Conservation (phyloP, 2,888 invertebrate genomes). For the Perithous albicinctus region DNA sequence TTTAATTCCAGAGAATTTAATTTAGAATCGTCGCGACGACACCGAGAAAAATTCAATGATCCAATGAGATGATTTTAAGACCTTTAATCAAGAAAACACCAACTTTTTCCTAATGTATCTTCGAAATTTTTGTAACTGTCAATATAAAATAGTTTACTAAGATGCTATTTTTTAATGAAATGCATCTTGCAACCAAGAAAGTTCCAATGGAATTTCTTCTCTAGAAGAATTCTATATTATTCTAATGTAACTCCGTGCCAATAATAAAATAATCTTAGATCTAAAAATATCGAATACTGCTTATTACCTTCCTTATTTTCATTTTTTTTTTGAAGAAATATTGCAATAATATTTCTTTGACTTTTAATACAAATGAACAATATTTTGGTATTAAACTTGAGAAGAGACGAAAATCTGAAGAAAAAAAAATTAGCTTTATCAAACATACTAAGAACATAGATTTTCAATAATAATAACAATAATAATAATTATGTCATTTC, state of each 20-base stretch:
- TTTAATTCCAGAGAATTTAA: conserved; percentile 18
- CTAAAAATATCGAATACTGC: background rate
- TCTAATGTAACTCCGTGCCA: background rate
- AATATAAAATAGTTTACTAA: background rate
- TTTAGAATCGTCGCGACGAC: background rate
- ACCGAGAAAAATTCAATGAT: background rate
- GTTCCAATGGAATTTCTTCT: background rate
- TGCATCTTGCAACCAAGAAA: background rate
- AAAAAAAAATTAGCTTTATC: too few species aligned
- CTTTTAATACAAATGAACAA: too few species aligned
- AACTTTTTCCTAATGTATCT: background rate
- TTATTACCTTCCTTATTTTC: background rate
- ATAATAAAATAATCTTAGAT: background rate
- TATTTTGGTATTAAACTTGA: too few species aligned
- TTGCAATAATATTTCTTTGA: too few species aligned
- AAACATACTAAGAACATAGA: too few species aligned
- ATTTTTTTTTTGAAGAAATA: background rate
- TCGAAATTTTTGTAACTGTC: background rate
- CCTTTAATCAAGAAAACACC: background rate
- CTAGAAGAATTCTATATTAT: background rate
- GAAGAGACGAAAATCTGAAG: too few species aligned
- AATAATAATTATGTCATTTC: too few species aligned
- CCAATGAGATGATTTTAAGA: background rate
- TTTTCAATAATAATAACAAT: too few species aligned
- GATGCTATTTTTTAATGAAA: background rate